phyloP scores from a whole-genome alignment of 2,797 vertebrate species.

The Melanotaenia nigrans region DNA sequence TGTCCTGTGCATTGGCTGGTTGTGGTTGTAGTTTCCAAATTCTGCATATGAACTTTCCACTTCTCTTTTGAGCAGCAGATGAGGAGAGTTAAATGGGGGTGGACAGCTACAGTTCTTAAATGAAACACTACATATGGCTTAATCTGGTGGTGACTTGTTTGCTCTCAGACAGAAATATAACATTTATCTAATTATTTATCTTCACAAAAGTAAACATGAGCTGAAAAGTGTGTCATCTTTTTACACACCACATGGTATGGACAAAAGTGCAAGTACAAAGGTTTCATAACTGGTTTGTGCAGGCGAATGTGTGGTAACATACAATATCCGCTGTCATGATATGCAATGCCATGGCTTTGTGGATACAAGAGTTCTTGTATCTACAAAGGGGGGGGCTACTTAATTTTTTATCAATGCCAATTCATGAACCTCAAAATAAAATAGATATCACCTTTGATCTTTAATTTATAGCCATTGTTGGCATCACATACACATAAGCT shows the following conservation, averaged over 20 bases:
- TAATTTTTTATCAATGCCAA: neutral
- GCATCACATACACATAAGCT: neutral
- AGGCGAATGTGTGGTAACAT: neutral
- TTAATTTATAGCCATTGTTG: neutral
- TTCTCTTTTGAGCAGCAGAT: conserved; percentile 59
- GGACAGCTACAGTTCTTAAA: conserved; percentile 43
- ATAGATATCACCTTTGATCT: neutral
- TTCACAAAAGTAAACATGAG: conserved; percentile 18
- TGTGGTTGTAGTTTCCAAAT: conserved; percentile 78
- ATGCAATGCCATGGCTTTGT: conserved; percentile 18
- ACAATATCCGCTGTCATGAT: conserved; percentile 13
- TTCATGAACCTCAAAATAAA: neutral
- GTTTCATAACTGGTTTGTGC: conserved; percentile 13
- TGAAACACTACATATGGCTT: conserved; percentile 27
- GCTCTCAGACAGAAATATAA: conserved; percentile 33
- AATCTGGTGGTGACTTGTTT: conserved; percentile 20
- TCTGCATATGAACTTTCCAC: conserved; percentile 78
- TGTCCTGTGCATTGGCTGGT: conserved; percentile 72
- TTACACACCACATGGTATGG: conserved; percentile 16
- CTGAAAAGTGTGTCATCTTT: conserved; percentile 5
- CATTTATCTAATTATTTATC: conserved; percentile 19
- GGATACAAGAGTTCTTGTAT: conserved; percentile 44
- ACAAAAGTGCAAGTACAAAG: conserved; percentile 16
- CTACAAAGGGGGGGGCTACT: too few species aligned
- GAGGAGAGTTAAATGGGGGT: conserved; percentile 47